Conservation (phyloP, 2,113 vertebrate genomes). For the Rhineura floridana region DNA sequence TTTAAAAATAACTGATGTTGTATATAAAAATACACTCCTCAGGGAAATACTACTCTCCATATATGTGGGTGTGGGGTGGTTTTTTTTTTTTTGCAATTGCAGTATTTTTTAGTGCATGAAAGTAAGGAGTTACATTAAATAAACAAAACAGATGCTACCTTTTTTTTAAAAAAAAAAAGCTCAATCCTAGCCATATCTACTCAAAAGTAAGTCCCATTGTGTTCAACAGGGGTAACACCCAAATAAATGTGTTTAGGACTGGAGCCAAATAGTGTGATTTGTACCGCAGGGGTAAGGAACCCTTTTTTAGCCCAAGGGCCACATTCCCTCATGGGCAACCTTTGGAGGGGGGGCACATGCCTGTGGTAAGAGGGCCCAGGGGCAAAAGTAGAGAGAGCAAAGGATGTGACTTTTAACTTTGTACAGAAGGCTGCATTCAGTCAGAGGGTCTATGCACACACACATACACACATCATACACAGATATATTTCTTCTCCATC, state of each 20-base stretch:
- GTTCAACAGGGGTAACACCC: background rate
- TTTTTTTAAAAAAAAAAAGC: background rate
- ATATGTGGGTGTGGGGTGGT: no score
- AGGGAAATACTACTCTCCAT: background rate
- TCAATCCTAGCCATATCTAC: background rate
- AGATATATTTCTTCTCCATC: no score
- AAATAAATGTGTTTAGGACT: background rate
- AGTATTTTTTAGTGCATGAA: background rate
- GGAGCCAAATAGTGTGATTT: background rate
- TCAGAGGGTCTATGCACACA: no score
- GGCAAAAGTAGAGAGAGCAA: no score
- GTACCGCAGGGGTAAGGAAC: background rate
- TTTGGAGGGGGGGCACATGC: no score
- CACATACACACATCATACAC: no score
- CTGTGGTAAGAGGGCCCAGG: no score
- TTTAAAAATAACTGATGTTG: background rate
- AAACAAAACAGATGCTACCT: background rate
- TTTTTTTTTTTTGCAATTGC: background rate
- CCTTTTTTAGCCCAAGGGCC: background rate
- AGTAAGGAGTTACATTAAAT: background rate
- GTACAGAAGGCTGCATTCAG: no score
- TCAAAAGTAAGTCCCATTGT: background rate
- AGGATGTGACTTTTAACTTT: no score
- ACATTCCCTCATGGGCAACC: no score
- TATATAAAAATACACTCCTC: background rate